Evolutionary conservation across 1,140 invertebrate species (phyloP).

Genomic region (Pachyrhynchus sulphureomaculatus): DNA sequence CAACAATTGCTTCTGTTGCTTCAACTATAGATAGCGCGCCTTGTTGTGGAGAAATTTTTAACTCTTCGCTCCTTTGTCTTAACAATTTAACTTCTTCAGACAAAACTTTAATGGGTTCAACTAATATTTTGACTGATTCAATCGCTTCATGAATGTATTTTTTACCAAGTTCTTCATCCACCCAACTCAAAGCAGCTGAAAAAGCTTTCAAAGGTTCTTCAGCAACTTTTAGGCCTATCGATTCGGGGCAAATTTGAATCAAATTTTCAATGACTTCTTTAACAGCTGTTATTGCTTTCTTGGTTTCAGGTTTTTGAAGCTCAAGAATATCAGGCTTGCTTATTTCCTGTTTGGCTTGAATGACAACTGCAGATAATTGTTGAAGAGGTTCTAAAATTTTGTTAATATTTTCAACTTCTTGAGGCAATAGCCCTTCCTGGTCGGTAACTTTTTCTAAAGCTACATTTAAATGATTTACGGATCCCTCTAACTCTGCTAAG

Average conservation of each 20-base stretch:
- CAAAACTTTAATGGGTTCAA: not conserved
- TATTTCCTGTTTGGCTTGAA: constrained; percentile 8
- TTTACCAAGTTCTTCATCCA: not conserved
- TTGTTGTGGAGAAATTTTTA: not conserved
- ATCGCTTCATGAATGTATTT: not conserved
- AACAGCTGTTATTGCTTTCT: constrained; percentile 8
- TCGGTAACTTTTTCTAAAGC: constrained; percentile 8
- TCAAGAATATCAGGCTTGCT: constrained; percentile 17
- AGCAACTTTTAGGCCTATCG: not conserved
- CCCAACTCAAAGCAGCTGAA: not conserved
- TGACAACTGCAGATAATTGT: constrained; percentile 12
- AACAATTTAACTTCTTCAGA: not conserved
- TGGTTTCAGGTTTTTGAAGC: constrained; percentile 8
- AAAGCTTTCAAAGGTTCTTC: not conserved
- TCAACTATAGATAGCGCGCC: not conserved
- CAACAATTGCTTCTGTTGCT: not conserved
- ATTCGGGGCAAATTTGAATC: not conserved
- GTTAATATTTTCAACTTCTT: not conserved
- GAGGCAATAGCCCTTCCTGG: no score
- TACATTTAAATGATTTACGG: not conserved
- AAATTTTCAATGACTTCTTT: constrained; percentile 9
- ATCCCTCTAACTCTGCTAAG: not conserved
- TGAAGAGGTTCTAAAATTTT: constrained; percentile 17
- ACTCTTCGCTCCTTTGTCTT: not conserved
- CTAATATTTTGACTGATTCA: no score